Evolutionary conservation across 2,888 invertebrate genomes (phyloP).

Genomic region (Pterostichus niger): DNA sequence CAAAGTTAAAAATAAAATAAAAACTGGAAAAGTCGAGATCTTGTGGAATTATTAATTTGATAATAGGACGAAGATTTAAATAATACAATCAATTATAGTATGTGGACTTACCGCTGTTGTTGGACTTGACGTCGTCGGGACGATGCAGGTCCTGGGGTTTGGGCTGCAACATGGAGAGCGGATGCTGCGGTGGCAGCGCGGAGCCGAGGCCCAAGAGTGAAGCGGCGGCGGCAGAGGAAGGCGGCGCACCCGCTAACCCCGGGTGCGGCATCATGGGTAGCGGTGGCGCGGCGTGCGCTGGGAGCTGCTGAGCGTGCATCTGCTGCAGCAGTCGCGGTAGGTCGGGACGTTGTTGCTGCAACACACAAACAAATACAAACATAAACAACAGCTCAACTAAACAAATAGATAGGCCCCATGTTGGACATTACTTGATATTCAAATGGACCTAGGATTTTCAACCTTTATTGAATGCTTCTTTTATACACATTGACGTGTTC

Average conservation of each 20-base stretch:
- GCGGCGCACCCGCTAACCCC: conserved; percentile 80
- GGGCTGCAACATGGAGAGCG: conserved; percentile 87
- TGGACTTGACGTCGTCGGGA: conserved; percentile 86
- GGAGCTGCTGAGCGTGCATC: conserved; percentile 92
- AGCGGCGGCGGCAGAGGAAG: conserved; percentile 77
- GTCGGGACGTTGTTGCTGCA: conserved; percentile 92
- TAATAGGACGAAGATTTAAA: no score
- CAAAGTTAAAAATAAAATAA: no score
- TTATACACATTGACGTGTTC: no score
- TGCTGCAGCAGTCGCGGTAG: conserved; percentile 91
- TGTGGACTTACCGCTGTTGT: conserved; percentile 82
- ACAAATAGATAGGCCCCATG: no score
- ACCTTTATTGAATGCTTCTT: no score
- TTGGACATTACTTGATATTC: no score
- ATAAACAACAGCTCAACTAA: neutral
- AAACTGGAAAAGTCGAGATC: no score
- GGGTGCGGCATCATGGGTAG: conserved; percentile 86
- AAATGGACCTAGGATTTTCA: neutral
- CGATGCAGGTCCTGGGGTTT: conserved; percentile 87
- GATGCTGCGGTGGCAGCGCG: conserved; percentile 86
- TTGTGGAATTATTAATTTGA: no score
- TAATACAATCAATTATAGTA: neutral
- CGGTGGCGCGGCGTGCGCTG: conserved; percentile 86
- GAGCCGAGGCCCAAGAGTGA: conserved; percentile 81
- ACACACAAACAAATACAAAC: neutral